phyloP scores from a whole-genome alignment of 2,113 vertebrate genomes.

The Anoplopoma fimbria region DNA sequence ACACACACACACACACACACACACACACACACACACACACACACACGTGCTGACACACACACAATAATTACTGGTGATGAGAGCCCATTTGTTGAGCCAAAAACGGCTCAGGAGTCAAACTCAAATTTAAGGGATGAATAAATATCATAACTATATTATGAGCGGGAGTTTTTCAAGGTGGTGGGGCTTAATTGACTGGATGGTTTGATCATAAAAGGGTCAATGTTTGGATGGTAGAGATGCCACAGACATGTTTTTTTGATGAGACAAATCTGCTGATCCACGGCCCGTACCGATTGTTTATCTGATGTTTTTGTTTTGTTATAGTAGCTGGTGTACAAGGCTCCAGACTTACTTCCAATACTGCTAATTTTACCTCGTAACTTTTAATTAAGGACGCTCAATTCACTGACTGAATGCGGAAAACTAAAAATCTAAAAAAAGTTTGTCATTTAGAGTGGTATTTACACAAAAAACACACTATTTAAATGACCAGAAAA shows the following conservation, averaged over 20 bases:
- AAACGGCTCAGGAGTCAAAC: constrained; percentile 51
- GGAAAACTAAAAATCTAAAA: too few relatives aligned
- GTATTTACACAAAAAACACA: neutral
- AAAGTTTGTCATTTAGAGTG: neutral
- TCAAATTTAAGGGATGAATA: constrained; percentile 54
- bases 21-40: neutral
- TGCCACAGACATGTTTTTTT: neutral
- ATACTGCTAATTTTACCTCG: neutral
- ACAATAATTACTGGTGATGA: constrained; percentile 73
- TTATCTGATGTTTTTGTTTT: neutral
- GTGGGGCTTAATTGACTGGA: constrained; percentile 53
- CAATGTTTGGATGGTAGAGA: neutral
- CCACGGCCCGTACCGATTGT: too few relatives aligned
- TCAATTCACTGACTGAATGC: too few relatives aligned
- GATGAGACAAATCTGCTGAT: too few relatives aligned
- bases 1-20: neutral
- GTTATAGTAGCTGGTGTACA: too few relatives aligned
- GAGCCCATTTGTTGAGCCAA: constrained; percentile 58
- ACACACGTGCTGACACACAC: constrained; percentile 15
- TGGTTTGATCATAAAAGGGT: constrained; percentile 42
- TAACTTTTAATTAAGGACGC: neutral
- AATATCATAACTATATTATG: constrained; percentile 55
- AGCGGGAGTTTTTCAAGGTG: constrained; percentile 26
- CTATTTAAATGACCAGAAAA: neutral
- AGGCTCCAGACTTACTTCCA: neutral